Evolutionary conservation across 2,113 vertebrate genomes (phyloP).

Genomic region (Cyphomyrus discorhynchus): DNA sequence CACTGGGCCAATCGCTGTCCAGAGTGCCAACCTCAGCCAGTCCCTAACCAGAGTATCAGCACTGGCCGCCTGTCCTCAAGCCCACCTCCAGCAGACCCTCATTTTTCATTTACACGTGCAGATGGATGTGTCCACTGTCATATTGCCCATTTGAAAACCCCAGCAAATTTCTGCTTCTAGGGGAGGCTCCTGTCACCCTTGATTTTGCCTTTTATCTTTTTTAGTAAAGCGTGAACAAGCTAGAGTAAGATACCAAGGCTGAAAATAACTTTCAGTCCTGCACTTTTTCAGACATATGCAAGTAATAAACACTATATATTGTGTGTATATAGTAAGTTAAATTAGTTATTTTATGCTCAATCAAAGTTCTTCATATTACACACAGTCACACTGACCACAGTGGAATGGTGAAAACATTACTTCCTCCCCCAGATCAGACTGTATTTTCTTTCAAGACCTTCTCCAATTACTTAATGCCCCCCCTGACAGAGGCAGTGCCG

Average conservation of each 20-base stretch:
- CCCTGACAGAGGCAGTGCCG: conserved; percentile 18
- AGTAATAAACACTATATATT: background rate
- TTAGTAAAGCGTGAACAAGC: background rate
- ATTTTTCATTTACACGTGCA: background rate
- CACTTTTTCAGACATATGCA: background rate
- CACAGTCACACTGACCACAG: background rate
- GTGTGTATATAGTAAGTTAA: background rate
- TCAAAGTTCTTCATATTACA: background rate
- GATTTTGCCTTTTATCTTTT: background rate
- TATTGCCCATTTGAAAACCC: background rate
- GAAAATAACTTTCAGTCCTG: background rate
- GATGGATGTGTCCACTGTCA: background rate
- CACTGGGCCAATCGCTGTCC: too few relatives aligned
- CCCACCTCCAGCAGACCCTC: background rate
- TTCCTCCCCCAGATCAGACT: background rate
- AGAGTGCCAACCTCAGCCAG: too few relatives aligned
- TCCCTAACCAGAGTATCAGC: background rate
- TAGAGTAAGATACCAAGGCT: background rate
- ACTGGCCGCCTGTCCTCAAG: background rate
- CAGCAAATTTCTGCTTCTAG: background rate
- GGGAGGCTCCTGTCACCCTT: background rate
- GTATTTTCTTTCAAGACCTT: conserved; percentile 21
- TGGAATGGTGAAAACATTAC: background rate
- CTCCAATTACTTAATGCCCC: conserved; percentile 32
- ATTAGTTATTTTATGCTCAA: too few relatives aligned